Conservation (phyloP, 2,888 invertebrate species). For the Eulithis testata region DNA sequence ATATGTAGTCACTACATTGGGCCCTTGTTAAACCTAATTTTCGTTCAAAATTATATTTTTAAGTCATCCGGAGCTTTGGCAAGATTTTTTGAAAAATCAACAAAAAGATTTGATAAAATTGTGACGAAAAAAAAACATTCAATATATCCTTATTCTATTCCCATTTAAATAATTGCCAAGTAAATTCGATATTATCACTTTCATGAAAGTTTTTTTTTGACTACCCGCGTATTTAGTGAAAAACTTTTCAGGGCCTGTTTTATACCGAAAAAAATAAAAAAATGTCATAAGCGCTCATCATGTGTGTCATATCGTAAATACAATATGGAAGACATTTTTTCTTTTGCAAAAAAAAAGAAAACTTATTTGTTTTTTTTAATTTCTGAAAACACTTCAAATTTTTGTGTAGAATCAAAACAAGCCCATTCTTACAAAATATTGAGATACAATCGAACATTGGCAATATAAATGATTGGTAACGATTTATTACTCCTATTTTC, state of each 20-base stretch:
- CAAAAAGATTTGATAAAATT: slow-evolving; percentile 41
- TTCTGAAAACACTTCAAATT: too few relatives aligned
- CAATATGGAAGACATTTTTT: too few relatives aligned
- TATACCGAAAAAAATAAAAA: slow-evolving; percentile 9
- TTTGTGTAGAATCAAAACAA: slow-evolving; percentile 20
- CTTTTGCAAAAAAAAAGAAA: too few relatives aligned
- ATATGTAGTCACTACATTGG: background rate
- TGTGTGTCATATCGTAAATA: too few relatives aligned
- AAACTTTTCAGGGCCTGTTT: slow-evolving; percentile 15
- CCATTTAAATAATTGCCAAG: slow-evolving; percentile 63
- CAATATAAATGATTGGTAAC: slow-evolving; percentile 41
- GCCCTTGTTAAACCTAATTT: background rate
- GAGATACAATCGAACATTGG: slow-evolving; percentile 38
- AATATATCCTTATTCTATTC: slow-evolving; percentile 47
- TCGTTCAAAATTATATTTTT: background rate
- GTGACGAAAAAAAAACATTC: slow-evolving; percentile 48
- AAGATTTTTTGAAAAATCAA: slow-evolving; percentile 55
- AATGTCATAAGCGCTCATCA: background rate
- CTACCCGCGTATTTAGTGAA: slow-evolving; percentile 32
- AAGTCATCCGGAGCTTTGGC: slow-evolving; percentile 59
- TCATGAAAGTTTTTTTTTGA: slow-evolving; percentile 62
- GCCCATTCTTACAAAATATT: slow-evolving; percentile 3
- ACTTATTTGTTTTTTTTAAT: too few relatives aligned
- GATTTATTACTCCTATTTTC: slow-evolving; percentile 36
- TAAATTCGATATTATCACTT: slow-evolving; percentile 74